A percentile compares a stretch with the other conserved stretches of the same genome.
Conservation (phyloP, 2,888 invertebrate genomes). For the Parnassius glacialis region DNA sequence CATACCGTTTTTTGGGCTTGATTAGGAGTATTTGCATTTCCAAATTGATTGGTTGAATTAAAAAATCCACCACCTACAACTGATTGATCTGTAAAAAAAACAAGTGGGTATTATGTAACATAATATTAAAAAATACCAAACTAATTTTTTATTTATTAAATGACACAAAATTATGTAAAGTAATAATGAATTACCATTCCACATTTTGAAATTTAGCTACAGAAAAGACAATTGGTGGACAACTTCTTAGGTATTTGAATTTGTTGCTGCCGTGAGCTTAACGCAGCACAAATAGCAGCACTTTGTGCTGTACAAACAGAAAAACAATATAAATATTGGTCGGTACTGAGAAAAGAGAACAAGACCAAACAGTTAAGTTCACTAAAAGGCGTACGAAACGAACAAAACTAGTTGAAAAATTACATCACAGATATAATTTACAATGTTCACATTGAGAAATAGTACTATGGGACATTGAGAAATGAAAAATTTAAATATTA, state of each 20-base stretch:
- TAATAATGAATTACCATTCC: conserved; percentile 8
- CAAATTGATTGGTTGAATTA: conserved; percentile 72
- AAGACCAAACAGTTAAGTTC: no score
- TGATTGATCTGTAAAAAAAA: conserved; percentile 62
- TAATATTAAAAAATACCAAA: not conserved
- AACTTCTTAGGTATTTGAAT: not conserved
- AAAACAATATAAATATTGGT: no score
- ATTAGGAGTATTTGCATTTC: conserved; percentile 68
- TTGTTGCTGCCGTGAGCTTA: no score
- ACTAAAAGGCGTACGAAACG: no score
- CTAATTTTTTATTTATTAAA: not conserved
- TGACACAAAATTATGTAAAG: not conserved
- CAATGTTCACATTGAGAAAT: no score
- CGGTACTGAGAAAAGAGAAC: no score
- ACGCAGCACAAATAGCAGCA: no score
- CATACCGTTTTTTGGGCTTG: conserved; percentile 66
- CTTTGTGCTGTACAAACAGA: no score
- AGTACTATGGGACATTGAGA: no score
- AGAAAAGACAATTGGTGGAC: not conserved
- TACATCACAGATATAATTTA: no score
- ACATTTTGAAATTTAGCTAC: not conserved
- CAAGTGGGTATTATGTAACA: not conserved
- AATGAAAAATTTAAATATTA: no score
- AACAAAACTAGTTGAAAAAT: no score
- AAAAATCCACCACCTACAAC: conserved; percentile 72